A percentile compares a stretch with the other conserved stretches of the same genome.
Conservation (phyloP, 2,888 invertebrate species). For the Acholoe squamosa region DNA sequence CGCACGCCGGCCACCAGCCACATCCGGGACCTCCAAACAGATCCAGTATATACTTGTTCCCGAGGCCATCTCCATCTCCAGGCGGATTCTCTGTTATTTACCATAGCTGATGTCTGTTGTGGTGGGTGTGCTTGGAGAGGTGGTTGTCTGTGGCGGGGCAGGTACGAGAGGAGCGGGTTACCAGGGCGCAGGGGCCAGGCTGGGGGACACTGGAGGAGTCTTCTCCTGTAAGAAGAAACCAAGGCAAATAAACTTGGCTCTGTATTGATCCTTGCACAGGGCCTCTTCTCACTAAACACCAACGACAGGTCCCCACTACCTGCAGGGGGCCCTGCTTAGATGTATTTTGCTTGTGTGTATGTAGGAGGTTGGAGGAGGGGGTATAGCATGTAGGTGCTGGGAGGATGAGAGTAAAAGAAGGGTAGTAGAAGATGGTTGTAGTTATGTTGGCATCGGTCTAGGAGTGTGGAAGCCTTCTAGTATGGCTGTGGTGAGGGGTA, state of each 20-base stretch:
- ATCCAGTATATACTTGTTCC: not conserved
- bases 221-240: constrained; percentile 10
- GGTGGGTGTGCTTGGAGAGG: not conserved
- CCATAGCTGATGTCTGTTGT: not conserved
- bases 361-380: too few species aligned
- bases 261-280: not conserved
- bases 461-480: too few species aligned
- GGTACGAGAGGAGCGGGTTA: not conserved
- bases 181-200: not conserved
- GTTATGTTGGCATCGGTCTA: too few species aligned
- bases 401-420: too few species aligned
- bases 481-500: too few species aligned
- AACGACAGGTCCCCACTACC: too few species aligned
- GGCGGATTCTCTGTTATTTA: not conserved
- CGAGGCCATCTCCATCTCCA: constrained; percentile 1
- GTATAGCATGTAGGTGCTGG: too few species aligned
- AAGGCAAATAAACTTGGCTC: not conserved
- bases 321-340: too few species aligned
- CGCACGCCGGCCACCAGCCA: constrained; percentile 18
- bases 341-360: too few species aligned
- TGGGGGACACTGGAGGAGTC: not conserved
- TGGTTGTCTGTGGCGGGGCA: not conserved
- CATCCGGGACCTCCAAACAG: not conserved
- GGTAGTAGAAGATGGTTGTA: too few species aligned
- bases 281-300: not conserved